These are phyloP conservation scores for Chironomus tentans DNA, from an alignment of 2,888 invertebrate genomes.

Conservation along the genomic window DNA sequence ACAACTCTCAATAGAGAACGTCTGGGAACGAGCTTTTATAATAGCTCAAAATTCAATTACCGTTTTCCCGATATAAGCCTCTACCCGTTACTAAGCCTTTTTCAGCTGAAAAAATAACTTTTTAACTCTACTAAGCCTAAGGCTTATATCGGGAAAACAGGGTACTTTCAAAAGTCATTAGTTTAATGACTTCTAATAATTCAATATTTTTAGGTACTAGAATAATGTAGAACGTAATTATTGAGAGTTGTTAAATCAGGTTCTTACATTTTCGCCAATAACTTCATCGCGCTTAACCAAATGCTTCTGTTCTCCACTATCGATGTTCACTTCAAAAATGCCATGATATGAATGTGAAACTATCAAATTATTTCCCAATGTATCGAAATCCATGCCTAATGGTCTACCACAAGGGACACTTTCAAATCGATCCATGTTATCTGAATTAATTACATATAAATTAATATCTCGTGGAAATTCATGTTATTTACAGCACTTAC, in stretches of 20 bases:
- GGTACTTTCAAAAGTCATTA: too few relatives aligned
- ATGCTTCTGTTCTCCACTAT: constrained; percentile 56
- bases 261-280: constrained; percentile 51
- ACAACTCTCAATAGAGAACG: neutral
- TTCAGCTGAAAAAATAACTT: too few relatives aligned
- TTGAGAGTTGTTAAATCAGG: constrained; percentile 14
- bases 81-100: too few relatives aligned
- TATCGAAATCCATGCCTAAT: constrained; percentile 76
- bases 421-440: constrained; percentile 55
- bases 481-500: constrained; percentile 42
- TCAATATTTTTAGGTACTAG: too few relatives aligned
- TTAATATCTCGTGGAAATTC: neutral
- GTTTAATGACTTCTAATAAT: too few relatives aligned
- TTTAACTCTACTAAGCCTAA: too few relatives aligned
- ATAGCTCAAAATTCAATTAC: too few relatives aligned
- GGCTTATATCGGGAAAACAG: too few relatives aligned
- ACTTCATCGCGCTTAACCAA: constrained; percentile 56
- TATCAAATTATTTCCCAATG: constrained; percentile 52
- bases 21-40: too few relatives aligned
- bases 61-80: too few relatives aligned
- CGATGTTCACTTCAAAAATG: constrained; percentile 73
- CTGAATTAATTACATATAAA: constrained; percentile 28
- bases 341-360: constrained; percentile 85
- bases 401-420: constrained; percentile 86
- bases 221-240: too few relatives aligned